These are phyloP conservation scores for Piaya cayana DNA, from an alignment of 2,113 vertebrate genomes.

Conservation along the genomic window DNA sequence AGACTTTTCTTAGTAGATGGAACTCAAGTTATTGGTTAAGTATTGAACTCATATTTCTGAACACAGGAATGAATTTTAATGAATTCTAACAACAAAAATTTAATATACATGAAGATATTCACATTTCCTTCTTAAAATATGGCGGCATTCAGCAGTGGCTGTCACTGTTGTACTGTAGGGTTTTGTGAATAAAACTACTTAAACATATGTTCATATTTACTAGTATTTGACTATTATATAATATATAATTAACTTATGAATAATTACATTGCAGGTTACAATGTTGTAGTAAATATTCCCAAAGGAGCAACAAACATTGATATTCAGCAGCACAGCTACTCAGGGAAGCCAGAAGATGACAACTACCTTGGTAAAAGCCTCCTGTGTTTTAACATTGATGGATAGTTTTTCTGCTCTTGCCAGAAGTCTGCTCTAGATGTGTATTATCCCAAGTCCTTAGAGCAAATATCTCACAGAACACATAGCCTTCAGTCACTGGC, in stretches of 20 bases:
- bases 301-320: slow-evolving; percentile 95
- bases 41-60: neutral
- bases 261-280: slow-evolving; percentile 86
- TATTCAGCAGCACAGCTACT: slow-evolving; percentile 93
- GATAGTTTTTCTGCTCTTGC: neutral
- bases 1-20: neutral
- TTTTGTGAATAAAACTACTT: neutral
- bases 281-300: slow-evolving; percentile 90
- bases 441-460: neutral
- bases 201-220: neutral
- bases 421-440: neutral
- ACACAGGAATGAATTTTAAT: neutral
- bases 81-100: neutral
- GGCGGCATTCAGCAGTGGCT: neutral
- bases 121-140: neutral
- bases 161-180: neutral
- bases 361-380: slow-evolving; percentile 92
- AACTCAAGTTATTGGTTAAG: neutral
- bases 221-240: neutral
- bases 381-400: neutral
- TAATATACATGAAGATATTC: neutral
- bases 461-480: neutral
- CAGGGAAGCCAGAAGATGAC: slow-evolving; percentile 94
- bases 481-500: neutral
- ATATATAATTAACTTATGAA: slow-evolving; percentile 9